Evolutionary conservation across 2,888 invertebrate species (phyloP).

Genomic region (Peribatodes rhomboidaria): DNA sequence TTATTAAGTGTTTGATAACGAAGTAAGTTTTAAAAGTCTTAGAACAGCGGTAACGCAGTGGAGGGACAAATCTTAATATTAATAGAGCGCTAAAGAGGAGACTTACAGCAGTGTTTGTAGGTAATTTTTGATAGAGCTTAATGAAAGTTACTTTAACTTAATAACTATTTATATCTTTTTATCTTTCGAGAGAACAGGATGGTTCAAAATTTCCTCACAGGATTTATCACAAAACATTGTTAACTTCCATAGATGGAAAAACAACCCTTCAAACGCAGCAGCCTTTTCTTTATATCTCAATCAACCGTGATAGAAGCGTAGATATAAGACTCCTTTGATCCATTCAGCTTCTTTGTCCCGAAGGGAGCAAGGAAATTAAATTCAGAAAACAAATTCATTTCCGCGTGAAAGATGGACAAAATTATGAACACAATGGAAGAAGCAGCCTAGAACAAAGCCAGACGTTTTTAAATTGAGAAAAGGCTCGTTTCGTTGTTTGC

Average conservation of each 20-base stretch:
- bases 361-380: conserved; percentile 47
- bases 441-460: conserved; percentile 42
- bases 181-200: background rate
- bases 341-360: conserved; percentile 45
- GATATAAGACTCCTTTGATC: conserved; percentile 50
- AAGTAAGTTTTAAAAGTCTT: no score
- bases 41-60: no score
- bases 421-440: conserved; percentile 45
- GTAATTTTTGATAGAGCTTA: background rate
- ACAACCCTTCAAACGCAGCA: conserved; percentile 24
- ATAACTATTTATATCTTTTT: background rate
- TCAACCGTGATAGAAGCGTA: conserved; percentile 47
- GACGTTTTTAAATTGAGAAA: conserved; percentile 40
- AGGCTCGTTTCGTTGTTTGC: conserved; percentile 40
- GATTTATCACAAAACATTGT: conserved; percentile 23
- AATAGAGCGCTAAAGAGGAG: no score
- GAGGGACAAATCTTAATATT: no score
- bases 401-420: conserved; percentile 48
- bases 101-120: no score
- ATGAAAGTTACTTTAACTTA: background rate
- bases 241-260: conserved; percentile 11
- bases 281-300: conserved; percentile 42
- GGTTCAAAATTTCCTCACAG: background rate
- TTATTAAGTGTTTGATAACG: no score
- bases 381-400: conserved; percentile 51